Conservation (phyloP, 1,140 invertebrate genomes). For the Neodiprion fabricii region DNA sequence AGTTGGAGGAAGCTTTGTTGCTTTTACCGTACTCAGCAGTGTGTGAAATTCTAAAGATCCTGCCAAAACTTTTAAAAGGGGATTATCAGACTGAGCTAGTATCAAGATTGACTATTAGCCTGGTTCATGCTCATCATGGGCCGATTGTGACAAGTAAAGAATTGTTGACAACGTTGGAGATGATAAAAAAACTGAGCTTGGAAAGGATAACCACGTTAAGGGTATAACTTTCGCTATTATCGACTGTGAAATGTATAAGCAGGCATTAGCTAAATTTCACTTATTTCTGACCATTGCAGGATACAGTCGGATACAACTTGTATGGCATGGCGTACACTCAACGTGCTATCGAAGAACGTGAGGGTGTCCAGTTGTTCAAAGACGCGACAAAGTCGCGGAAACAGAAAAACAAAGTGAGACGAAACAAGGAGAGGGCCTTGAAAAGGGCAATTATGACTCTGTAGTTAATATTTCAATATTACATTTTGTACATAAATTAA, state of each 20-base stretch:
- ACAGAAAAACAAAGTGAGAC: slow-evolving; percentile 72
- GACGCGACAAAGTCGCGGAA: slow-evolving; percentile 76
- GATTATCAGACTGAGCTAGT: slow-evolving; percentile 79
- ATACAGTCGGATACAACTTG: slow-evolving; percentile 87
- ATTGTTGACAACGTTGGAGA: slow-evolving; percentile 73
- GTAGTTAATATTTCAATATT: neutral
- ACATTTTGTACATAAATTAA: no score
- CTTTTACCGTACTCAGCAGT: slow-evolving; percentile 85
- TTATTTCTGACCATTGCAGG: slow-evolving; percentile 62
- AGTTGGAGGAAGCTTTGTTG: slow-evolving; percentile 88
- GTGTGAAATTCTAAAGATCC: slow-evolving; percentile 76
- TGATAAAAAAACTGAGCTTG: slow-evolving; percentile 68
- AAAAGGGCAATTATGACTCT: slow-evolving; percentile 70
- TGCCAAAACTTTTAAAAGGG: slow-evolving; percentile 73
- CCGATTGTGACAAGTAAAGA: slow-evolving; percentile 76
- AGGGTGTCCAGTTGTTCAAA: slow-evolving; percentile 82
- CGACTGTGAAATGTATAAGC: neutral
- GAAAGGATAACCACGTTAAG: slow-evolving; percentile 68
- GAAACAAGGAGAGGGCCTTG: slow-evolving; percentile 70
- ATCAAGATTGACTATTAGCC: slow-evolving; percentile 77
- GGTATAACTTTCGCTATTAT: slow-evolving; percentile 60
- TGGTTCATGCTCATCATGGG: slow-evolving; percentile 85
- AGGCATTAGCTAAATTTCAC: slow-evolving; percentile 4
- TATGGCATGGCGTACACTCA: slow-evolving; percentile 82
- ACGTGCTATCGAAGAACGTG: slow-evolving; percentile 78